Base-by-base conservation (phyloP, 1,140 invertebrate species). In the Parasteatoda tepidariorum region DNA sequence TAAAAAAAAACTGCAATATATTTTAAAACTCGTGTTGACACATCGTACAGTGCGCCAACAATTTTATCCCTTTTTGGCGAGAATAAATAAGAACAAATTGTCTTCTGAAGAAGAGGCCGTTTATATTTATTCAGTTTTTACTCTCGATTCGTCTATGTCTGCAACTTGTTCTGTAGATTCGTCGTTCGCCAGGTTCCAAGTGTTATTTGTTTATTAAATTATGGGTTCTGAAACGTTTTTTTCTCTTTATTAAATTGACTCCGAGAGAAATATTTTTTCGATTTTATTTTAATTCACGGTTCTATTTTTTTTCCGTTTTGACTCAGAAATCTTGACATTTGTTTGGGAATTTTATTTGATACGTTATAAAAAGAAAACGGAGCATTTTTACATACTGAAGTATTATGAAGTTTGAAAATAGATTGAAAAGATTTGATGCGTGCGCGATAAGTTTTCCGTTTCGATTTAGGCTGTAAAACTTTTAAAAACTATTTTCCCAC, bases 201-300 rank as follows among this genome's bases (percentile, higher is more conserved):
- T 79, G 75, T 79, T 79, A 79, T 79, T 79, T 79, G 67, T 79
- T 79, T 79, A 79, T 66, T 41, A 79, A 79, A 79, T 79, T 79
- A 79, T 62, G 61, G 41, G n/a, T 61, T 48, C 67, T 79, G 75
- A 24, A 79, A 57, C 74, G 48, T 76, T 76, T n/a, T n/a, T n/a
- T 76, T 55, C 59, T 41, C 28, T 33, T 79, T 79, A 79, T 79
- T 79, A 79, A 79, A 79, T 79, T 79, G 62, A 79, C 75, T 79
- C 73, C 26, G 26, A 64, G 31, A 30, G 61, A 28, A 64, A 30
- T 26, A 15, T 3, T 15, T 15, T 30, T 64, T 64, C 61, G n/a
- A n/a, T 38, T 74, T 33, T 31, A 2, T 18, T 38, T 61, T 61
- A 31, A 31, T 9, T 7, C 15, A 18, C 57, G 9, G 13, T 34